Evolutionary conservation across 2,113 vertebrate genomes (phyloP), one percentile per base, ranked within the genome.

Genomic region (Scortum barcoo): DNA sequence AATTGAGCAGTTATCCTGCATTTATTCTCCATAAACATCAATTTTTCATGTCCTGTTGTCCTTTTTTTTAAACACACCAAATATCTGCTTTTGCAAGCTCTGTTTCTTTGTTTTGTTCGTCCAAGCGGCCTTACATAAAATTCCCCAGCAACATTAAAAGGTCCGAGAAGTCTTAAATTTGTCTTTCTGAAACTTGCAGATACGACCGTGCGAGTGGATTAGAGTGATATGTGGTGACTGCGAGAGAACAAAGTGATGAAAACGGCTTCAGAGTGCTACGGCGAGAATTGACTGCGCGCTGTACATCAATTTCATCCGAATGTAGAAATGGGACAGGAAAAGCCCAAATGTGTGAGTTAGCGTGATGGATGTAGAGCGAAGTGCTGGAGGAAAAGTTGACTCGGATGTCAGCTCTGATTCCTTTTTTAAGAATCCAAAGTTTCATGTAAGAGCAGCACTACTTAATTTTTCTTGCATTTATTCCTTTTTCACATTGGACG

Each of bases 131-230:
- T 54, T 48, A 33, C 46, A 58, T 70, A 6, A 42, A 42, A 53
- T 50, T 33, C 42, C 14, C 22, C n/a, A 12, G 36, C 17, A 50
- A 54, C 46, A 54, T 36, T 33, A 44, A 81, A 54, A 54, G 2
- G 46, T 53, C 67, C 13, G 4, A 26, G 4, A 66, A 72, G n/a
- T 56, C 54, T n/a, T 3, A 28, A 36, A 51, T 24, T 12, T 46
- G 61, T 68, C 56, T 81, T 51, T 80, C 7, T 86, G 67, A 56
- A 58, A 60, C 72, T 60, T 22, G 48, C 20, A 72, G 80, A 80
- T 62, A 22, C 2, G 74, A 51, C 57, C 17, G 19, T 11, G 5
- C 16, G 82, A 78, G 53, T 46, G 60, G 61, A 3, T 88, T 10
- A 22, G 30, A 62, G 33, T 57, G 74, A 50, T 74, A 10, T 56